Percentiles rank a stretch among this genome's conserved stretches.
Evolutionary conservation across 2,113 vertebrate genomes (phyloP).

Genomic region (Solea senegalensis): DNA sequence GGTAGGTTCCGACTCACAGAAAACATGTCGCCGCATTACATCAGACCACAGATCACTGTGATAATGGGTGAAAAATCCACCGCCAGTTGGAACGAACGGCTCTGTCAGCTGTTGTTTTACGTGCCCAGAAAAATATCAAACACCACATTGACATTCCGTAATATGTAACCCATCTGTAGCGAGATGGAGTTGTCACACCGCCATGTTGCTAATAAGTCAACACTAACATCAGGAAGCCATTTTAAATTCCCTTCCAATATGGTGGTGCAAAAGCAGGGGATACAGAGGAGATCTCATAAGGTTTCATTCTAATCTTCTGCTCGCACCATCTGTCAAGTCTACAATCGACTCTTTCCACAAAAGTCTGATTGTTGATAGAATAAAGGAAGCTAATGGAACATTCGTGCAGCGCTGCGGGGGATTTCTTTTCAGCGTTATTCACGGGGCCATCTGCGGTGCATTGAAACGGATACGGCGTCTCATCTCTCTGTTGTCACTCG

Average conservation of each 20-base stretch:
- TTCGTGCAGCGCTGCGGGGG: slow-evolving; percentile 7
- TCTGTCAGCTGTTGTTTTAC: not conserved
- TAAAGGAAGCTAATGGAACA: not conserved
- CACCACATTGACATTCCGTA: not conserved
- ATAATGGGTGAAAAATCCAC: not conserved
- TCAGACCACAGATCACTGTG: not conserved
- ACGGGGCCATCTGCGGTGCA: not conserved
- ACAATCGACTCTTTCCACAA: not conserved
- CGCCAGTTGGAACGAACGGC: not conserved
- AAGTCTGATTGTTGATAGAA: not conserved
- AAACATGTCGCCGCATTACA: no score
- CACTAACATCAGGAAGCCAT: not conserved
- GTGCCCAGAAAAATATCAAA: not conserved
- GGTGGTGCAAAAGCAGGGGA: not conserved
- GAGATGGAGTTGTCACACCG: not conserved
- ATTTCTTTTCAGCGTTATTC: slow-evolving; percentile 6
- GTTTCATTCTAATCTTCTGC: not conserved
- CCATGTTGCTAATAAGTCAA: not conserved
- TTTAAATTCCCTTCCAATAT: not conserved
- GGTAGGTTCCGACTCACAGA: not conserved
- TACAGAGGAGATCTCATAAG: not conserved
- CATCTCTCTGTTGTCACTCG: not conserved
- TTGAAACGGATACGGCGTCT: slow-evolving; percentile 14
- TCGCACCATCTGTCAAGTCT: not conserved
- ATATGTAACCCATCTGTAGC: not conserved